Base-by-base conservation (phyloP, 1,140 invertebrate species). In the Rhynchophorus ferrugineus region DNA sequence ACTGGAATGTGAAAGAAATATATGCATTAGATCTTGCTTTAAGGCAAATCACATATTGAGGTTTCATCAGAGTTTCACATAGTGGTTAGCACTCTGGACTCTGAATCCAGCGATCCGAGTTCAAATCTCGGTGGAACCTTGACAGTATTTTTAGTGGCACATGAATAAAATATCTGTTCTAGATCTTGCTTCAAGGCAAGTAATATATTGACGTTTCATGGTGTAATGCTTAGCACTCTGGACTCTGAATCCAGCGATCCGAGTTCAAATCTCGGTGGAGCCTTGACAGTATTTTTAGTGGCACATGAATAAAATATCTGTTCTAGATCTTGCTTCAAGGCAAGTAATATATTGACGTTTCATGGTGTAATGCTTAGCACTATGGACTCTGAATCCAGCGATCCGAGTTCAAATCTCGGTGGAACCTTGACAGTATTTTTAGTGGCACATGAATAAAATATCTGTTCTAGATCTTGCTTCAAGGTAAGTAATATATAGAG, bases 31-130 rank as follows among this genome's bases (percentile, higher is more conserved):
- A n/a, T n/a, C n/a, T n/a, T n/a, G n/a, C n/a, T n/a, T n/a, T n/a
- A n/a, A n/a, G n/a, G n/a, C n/a, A n/a, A n/a, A n/a, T n/a, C n/a
- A n/a, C n/a, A n/a, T n/a, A n/a, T n/a, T n/a, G n/a, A n/a, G n/a
- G n/a, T n/a, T n/a, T n/a, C n/a, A n/a, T n/a, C n/a, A n/a, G n/a
- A n/a, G n/a, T n/a, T n/a, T n/a, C n/a, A n/a, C n/a, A n/a, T n/a
- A n/a, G n/a, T 61, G 62, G 62, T 64, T 64, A 64, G 62, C 62
- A 64, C 62, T 64, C 62, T 64, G 62, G 62, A 64, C 62, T 64
- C 62, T 64, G 62, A 64, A 62, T 64, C 62, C 62, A 64, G 62
- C 60, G 62, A 64, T 64, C 62, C 60, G 62, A 64, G 60, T 61
- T 64, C 62, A 64, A 64, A 64, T 64, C 62, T 64, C 62, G 61